Conservation (phyloP, 2,113 vertebrate genomes). For the Chloroceryle aenea region DNA sequence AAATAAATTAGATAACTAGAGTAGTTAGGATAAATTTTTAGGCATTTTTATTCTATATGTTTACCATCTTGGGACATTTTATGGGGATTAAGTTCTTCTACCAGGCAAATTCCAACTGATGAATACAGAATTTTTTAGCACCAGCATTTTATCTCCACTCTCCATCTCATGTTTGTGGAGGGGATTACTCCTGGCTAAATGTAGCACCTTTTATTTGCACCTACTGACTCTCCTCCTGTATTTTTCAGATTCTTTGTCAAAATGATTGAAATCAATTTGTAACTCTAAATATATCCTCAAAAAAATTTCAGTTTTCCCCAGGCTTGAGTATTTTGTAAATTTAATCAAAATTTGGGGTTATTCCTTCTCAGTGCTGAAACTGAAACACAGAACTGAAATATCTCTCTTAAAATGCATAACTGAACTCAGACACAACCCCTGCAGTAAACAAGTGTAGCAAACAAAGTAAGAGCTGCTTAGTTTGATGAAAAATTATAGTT, state of each 20-base stretch:
- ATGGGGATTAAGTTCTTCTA: neutral
- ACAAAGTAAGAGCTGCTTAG: neutral
- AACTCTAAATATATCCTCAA: neutral
- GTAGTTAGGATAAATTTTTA: neutral
- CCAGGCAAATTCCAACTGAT: neutral
- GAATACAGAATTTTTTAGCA: neutral
- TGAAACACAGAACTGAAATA: neutral
- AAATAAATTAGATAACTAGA: neutral
- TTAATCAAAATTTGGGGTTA: neutral
- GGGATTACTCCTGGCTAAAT: neutral
- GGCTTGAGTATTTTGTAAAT: neutral
- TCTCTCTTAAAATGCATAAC: neutral
- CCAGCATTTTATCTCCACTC: neutral
- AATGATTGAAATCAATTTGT: neutral
- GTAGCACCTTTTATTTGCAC: neutral
- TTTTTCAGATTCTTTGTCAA: neutral
- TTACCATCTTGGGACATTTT: neutral
- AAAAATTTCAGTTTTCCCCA: neutral
- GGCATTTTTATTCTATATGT: neutral
- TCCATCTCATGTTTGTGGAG: neutral
- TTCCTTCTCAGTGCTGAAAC: neutral
- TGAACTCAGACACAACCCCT: rapidly evolving
- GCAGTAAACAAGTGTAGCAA: neutral
- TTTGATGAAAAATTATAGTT: neutral
- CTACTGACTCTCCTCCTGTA: neutral